Evolutionary conservation across 2,113 vertebrate genomes (phyloP).

Genomic region (Chaenocephalus aceratus): DNA sequence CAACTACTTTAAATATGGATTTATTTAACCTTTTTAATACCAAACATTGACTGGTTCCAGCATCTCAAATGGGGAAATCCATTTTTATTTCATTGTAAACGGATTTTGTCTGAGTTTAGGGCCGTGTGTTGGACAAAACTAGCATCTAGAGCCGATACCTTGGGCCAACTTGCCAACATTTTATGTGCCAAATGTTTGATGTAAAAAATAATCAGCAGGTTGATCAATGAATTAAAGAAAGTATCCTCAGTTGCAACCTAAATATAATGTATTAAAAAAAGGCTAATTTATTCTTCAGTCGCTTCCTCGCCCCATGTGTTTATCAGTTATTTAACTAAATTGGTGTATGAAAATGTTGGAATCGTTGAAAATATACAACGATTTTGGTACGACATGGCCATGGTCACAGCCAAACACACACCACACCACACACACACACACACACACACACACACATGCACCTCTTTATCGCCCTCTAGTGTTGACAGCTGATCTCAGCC

Average conservation of each 20-base stretch:
- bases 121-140: neutral
- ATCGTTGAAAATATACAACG: neutral
- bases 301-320: neutral
- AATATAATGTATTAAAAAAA: neutral
- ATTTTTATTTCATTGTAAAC: neutral
- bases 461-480: constrained; percentile 83
- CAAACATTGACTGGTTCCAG: neutral
- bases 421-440: constrained; percentile 5
- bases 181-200: neutral
- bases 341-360: neutral
- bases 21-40: neutral
- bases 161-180: neutral
- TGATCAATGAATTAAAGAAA: neutral
- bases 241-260: neutral
- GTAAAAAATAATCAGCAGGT: neutral
- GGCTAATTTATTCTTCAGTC: neutral
- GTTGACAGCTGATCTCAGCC: constrained; percentile 51
- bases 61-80: neutral
- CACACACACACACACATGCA: neutral
- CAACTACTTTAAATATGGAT: neutral
- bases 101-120: neutral
- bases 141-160: neutral
- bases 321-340: neutral
- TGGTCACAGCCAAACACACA: constrained; percentile 28
- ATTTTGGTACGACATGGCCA: constrained; percentile 20